phyloP scores from a whole-genome alignment of 1,140 invertebrate species.

The Pseudomyrmex flavicornis region DNA sequence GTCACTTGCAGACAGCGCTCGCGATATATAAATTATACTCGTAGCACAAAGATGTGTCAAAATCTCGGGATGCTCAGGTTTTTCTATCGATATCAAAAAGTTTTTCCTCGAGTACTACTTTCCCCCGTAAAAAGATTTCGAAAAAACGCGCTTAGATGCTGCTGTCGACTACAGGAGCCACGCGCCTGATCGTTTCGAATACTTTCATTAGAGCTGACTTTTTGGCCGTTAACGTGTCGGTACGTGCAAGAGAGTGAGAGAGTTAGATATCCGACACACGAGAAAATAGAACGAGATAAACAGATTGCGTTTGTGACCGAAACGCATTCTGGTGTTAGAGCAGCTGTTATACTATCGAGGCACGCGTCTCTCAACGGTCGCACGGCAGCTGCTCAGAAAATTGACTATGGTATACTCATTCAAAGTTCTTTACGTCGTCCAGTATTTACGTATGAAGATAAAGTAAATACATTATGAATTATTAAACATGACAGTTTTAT shows the following conservation, averaged over 20 bases:
- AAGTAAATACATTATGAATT: not conserved
- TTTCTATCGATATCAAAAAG: slow-evolving; percentile 21
- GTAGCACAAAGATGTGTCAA: not conserved
- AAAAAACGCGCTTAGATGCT: not conserved
- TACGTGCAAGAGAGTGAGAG: slow-evolving; percentile 36
- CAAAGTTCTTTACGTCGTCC: slow-evolving; percentile 67
- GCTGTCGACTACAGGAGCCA: not conserved
- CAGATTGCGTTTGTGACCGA: slow-evolving; percentile 67
- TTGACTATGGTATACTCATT: slow-evolving; percentile 72
- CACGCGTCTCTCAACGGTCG: slow-evolving; percentile 84
- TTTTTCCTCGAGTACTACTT: slow-evolving; percentile 20
- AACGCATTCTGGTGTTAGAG: slow-evolving; percentile 72
- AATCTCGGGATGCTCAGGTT: not conserved
- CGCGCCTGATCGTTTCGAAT: slow-evolving; percentile 14
- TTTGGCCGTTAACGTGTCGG: slow-evolving; percentile 67
- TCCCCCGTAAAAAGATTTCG: not conserved
- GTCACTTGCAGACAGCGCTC: not conserved
- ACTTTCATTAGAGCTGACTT: slow-evolving; percentile 63
- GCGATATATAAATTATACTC: not conserved
- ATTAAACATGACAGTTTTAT: too few relatives aligned
- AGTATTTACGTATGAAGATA: not conserved
- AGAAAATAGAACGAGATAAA: slow-evolving; percentile 60
- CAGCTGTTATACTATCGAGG: slow-evolving; percentile 79
- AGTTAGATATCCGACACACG: slow-evolving; percentile 28
- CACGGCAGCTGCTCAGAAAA: slow-evolving; percentile 82